A percentile compares a stretch with the other conserved stretches of the same genome.
Conservation (phyloP, 2,888 invertebrate species). For the Lithophane leautieri region DNA sequence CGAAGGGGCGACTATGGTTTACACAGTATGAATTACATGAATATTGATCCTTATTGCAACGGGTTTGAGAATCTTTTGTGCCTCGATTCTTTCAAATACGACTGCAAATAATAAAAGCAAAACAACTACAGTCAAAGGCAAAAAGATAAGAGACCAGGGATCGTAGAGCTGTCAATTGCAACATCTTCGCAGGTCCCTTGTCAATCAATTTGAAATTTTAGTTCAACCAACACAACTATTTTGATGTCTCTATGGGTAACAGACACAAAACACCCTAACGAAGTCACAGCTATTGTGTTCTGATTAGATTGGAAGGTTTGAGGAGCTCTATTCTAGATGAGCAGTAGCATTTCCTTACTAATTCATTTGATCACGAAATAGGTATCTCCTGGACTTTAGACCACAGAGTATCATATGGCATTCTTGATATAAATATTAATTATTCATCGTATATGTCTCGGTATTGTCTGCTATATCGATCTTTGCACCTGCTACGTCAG, state of each 20-base stretch:
- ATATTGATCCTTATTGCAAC: slow-evolving; percentile 12
- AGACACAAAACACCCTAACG: background rate
- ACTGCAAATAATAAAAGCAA: background rate
- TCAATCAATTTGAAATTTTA: background rate
- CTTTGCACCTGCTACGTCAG: slow-evolving; percentile 33
- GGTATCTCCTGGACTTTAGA: background rate
- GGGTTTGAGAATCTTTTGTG: background rate
- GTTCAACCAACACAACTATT: background rate
- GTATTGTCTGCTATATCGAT: slow-evolving; percentile 37
- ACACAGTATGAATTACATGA: slow-evolving; percentile 7
- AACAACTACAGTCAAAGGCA: background rate
- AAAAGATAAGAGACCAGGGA: background rate
- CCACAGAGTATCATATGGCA: background rate
- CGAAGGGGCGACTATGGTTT: background rate
- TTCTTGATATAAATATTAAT: slow-evolving; percentile 21
- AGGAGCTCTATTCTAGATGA: background rate
- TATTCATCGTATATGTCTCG: slow-evolving; percentile 41
- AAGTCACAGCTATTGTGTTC: background rate
- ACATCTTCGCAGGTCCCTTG: background rate
- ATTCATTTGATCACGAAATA: background rate
- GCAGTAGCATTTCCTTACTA: background rate
- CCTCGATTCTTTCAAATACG: background rate
- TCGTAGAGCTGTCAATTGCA: too few species aligned
- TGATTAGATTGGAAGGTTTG: background rate
- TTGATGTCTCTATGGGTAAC: background rate